Percentiles rank a stretch among this genome's conserved stretches.
Conservation (phyloP, 2,113 vertebrate species). For the Crotalus horridus region DNA sequence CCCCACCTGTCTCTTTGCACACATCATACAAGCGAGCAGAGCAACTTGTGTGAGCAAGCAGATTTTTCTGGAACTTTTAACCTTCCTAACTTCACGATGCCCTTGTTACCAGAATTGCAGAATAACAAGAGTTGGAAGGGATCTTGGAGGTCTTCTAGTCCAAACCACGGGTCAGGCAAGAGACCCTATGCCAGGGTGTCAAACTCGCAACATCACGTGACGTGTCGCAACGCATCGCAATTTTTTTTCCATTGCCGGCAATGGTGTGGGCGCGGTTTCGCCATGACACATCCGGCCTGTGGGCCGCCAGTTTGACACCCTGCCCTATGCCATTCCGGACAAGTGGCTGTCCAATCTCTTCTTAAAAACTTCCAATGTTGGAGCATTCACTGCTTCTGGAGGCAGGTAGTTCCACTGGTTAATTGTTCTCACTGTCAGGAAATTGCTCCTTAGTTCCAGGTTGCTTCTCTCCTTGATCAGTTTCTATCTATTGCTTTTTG, state of each 20-base stretch:
- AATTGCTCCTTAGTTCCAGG: background rate
- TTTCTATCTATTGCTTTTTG: background rate
- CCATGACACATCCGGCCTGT: too few species aligned
- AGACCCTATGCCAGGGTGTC: background rate
- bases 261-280: too few species aligned
- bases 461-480: background rate
- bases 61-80: background rate
- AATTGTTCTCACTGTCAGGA: background rate
- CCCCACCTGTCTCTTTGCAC: background rate
- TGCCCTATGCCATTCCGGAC: background rate
- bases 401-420: background rate
- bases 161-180: too few species aligned
- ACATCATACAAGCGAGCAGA: background rate
- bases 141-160: too few species aligned
- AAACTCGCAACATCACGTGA: too few species aligned
- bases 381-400: background rate
- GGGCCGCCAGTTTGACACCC: too few species aligned
- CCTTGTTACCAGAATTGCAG: background rate
- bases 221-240: too few species aligned
- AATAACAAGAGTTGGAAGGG: background rate
- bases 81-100: background rate
- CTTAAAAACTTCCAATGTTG: background rate
- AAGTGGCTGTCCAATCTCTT: background rate
- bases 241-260: too few species aligned
- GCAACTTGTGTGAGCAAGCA: background rate